These are phyloP conservation scores for Hapalemur alaotrensis DNA, from an alignment of 2,797 vertebrate species.

Conservation along the genomic window DNA sequence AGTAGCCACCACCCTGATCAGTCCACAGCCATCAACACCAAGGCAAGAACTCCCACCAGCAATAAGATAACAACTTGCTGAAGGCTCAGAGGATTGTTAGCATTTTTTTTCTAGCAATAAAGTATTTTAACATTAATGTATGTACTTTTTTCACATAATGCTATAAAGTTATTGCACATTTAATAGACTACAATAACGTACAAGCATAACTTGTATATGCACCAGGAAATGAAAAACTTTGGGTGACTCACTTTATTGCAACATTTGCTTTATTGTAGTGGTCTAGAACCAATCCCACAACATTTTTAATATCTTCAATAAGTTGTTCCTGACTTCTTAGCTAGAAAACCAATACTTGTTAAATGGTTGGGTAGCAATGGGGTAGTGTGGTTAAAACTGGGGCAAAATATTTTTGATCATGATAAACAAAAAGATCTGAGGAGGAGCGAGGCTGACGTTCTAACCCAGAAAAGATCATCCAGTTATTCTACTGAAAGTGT, in stretches of 20 bases:
- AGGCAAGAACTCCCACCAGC: not conserved
- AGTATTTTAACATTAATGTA: not conserved
- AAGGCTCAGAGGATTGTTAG: not conserved
- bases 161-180: not conserved
- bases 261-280: not conserved
- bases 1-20: not conserved
- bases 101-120: not conserved
- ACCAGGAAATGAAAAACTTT: not conserved
- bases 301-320: not conserved
- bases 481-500: not conserved
- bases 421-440: not conserved
- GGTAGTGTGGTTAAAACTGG: not conserved
- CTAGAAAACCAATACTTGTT: not conserved
- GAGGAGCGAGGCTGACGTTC: not conserved
- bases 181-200: not conserved
- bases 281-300: not conserved
- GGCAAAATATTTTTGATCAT: constrained; percentile 16
- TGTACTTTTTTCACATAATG: not conserved
- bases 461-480: not conserved
- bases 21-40: not conserved
- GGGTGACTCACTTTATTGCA: not conserved
- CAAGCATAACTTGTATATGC: not conserved
- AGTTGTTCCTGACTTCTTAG: constrained; percentile 13
- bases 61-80: not conserved
- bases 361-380: not conserved